Conservation (phyloP, 1,140 invertebrate species). For the Chrysoperla carnea region DNA sequence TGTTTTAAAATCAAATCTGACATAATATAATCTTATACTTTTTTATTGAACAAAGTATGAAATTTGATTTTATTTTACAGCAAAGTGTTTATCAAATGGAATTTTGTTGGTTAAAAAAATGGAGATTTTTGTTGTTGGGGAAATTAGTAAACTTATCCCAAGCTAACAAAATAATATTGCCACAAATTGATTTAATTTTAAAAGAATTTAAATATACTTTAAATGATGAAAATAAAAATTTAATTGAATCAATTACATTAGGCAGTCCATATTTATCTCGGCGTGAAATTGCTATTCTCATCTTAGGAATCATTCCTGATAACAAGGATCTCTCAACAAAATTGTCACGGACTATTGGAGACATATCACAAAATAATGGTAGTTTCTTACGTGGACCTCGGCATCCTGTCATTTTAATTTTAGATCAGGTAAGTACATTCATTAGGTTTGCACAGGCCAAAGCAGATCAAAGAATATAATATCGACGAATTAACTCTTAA, state of each 20-base stretch:
- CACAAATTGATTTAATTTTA: background rate
- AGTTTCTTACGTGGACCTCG: slow-evolving; percentile 21
- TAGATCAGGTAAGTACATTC: slow-evolving; percentile 42
- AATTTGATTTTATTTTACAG: slow-evolving; percentile 7
- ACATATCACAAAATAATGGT: slow-evolving; percentile 1
- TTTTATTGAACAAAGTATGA: background rate
- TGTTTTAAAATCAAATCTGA: too few relatives aligned
- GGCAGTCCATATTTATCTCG: slow-evolving; percentile 4
- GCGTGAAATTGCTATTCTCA: background rate
- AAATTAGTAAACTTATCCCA: slow-evolving; percentile 9
- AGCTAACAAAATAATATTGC: background rate
- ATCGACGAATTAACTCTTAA: too few relatives aligned
- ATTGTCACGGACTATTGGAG: too few relatives aligned
- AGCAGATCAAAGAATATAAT: too few relatives aligned
- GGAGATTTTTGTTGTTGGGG: slow-evolving; percentile 16
- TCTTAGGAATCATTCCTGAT: too few relatives aligned
- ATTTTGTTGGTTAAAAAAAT: slow-evolving; percentile 13
- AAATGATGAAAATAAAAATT: slow-evolving; percentile 4
- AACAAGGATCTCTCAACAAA: too few relatives aligned
- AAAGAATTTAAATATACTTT: slow-evolving; percentile 1
- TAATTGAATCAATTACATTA: slow-evolving; percentile 1
- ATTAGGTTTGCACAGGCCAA: too few relatives aligned
- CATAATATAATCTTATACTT: too few relatives aligned
- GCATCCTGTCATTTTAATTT: slow-evolving; percentile 39
- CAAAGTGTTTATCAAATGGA: slow-evolving; percentile 12